Conservation (phyloP, 2,888 invertebrate species). For the Amaurobius ferox region DNA sequence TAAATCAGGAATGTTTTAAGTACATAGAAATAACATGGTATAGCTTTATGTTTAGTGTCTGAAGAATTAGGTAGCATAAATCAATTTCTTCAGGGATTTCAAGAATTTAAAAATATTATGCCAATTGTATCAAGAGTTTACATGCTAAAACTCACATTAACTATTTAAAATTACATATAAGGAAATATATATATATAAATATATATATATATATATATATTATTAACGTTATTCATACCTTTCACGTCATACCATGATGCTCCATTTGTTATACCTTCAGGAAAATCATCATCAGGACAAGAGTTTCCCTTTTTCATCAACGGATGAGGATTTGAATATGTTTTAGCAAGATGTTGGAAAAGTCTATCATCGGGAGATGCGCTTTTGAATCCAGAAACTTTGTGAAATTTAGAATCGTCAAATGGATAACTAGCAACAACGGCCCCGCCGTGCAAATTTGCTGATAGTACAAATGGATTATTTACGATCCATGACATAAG, state of each 20-base stretch:
- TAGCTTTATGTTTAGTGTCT: too few relatives aligned
- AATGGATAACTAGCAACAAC: constrained; percentile 81
- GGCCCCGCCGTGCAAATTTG: constrained; percentile 79
- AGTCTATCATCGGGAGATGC: constrained; percentile 88
- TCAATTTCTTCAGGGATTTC: too few relatives aligned
- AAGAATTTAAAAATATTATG: too few relatives aligned
- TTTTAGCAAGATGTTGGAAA: constrained; percentile 86
- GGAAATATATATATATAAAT: too few relatives aligned
- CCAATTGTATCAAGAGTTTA: too few relatives aligned
- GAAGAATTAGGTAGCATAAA: too few relatives aligned
- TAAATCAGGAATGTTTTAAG: too few relatives aligned
- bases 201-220: too few relatives aligned
- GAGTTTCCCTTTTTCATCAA: constrained; percentile 85
- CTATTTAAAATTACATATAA: too few relatives aligned
- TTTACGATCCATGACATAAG: constrained; percentile 78
- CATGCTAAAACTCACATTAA: too few relatives aligned
- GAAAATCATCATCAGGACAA: constrained; percentile 84
- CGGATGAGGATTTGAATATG: constrained; percentile 86
- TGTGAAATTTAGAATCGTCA: constrained; percentile 76
- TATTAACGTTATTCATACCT: constrained; percentile 81
- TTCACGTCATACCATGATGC: constrained; percentile 90
- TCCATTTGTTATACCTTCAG: constrained; percentile 91
- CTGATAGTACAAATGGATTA: constrained; percentile 78
- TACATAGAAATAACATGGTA: too few relatives aligned
- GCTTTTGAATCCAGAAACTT: constrained; percentile 79